Conservation (phyloP, 1,140 invertebrate species). For the Panulirus ornatus region DNA sequence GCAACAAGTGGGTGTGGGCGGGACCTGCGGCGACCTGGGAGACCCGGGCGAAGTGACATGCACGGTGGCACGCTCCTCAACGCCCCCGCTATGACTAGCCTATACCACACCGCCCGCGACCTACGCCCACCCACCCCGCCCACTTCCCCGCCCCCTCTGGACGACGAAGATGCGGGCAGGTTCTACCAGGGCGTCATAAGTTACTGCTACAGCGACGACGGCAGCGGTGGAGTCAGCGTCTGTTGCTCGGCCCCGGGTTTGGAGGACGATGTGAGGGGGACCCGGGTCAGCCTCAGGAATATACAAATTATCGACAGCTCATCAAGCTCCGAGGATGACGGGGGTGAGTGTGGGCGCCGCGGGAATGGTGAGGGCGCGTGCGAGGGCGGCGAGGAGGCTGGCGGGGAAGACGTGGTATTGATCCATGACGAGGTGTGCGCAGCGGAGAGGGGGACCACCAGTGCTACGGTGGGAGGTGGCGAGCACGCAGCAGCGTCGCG, state of each 20-base stretch:
- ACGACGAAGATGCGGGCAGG: background rate
- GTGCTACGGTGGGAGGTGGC: constrained; percentile 68
- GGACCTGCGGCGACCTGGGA: background rate
- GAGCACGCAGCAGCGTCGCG: constrained; percentile 65
- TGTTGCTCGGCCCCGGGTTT: background rate
- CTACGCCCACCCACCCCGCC: constrained; percentile 48
- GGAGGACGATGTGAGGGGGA: background rate
- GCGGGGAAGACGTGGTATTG: constrained; percentile 64
- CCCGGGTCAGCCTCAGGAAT: constrained; percentile 12
- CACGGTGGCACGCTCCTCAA: constrained; percentile 5
- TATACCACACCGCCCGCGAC: constrained; percentile 33
- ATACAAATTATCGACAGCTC: constrained; percentile 60
- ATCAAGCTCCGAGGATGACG: constrained; percentile 52
- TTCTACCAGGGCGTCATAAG: background rate
- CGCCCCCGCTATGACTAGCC: constrained; percentile 54
- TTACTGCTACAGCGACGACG: background rate
- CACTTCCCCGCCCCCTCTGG: constrained; percentile 41
- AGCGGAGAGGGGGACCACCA: constrained; percentile 59
- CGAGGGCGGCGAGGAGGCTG: constrained; percentile 66
- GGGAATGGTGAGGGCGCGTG: constrained; percentile 46
- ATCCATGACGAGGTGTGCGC: constrained; percentile 69
- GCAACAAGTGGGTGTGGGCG: constrained; percentile 63
- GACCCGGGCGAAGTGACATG: constrained; percentile 41
- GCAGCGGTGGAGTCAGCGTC: background rate
- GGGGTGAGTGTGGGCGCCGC: constrained; percentile 47